Conservation (phyloP, 2,888 invertebrate genomes). For the Phorcus lineatus region DNA sequence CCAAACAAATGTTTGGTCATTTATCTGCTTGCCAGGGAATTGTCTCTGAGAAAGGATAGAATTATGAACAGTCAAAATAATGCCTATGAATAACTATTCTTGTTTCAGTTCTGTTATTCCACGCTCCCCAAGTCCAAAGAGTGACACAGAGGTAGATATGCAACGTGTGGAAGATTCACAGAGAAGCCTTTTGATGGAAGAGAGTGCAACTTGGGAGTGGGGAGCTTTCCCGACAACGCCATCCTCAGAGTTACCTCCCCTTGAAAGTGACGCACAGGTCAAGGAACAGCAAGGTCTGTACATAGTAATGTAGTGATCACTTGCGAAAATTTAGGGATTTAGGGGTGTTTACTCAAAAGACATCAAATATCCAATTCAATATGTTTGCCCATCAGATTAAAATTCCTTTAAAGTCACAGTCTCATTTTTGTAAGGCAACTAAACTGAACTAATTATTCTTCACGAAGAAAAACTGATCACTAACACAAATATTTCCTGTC, state of each 20-base stretch:
- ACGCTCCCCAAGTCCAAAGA: constrained; percentile 79
- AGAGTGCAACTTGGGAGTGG: constrained; percentile 69
- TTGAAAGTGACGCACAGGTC: neutral
- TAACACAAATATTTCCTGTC: too few relatives aligned
- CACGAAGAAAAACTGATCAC: too few relatives aligned
- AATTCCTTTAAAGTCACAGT: too few relatives aligned
- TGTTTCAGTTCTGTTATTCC: constrained; percentile 54
- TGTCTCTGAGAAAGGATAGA: neutral
- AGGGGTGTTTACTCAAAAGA: too few relatives aligned
- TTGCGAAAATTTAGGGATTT: too few relatives aligned
- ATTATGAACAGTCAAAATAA: neutral
- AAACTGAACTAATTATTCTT: too few relatives aligned
- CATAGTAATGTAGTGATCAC: neutral
- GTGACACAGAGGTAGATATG: constrained; percentile 93
- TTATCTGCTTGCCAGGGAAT: neutral
- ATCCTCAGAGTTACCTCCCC: neutral
- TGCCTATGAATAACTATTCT: neutral
- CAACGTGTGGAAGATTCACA: constrained; percentile 80
- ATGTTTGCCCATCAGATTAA: too few relatives aligned
- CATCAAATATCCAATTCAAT: too few relatives aligned
- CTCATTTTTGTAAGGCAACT: too few relatives aligned
- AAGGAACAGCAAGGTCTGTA: constrained; percentile 3
- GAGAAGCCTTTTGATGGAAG: constrained; percentile 45
- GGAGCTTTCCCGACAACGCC: constrained; percentile 60
- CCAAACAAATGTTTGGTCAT: too few relatives aligned